phyloP scores from a whole-genome alignment of 1,140 invertebrate species.

The Hycleus cichorii region DNA sequence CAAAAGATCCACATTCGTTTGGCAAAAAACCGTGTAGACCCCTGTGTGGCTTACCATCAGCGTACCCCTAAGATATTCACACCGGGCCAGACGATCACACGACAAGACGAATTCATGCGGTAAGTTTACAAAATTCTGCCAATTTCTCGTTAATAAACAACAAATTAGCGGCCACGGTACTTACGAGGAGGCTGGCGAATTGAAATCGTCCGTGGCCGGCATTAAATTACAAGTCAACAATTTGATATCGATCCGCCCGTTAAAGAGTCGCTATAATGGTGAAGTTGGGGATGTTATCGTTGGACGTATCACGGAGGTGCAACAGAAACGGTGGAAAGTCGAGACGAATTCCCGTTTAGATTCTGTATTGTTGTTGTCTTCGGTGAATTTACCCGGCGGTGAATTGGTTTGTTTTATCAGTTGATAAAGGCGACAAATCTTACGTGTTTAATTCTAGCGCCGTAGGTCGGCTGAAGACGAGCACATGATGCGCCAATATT shows the following conservation, averaged over 20 bases:
- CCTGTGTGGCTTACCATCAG: conserved; percentile 48
- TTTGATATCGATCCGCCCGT: conserved; percentile 80
- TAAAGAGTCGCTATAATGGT: conserved; percentile 85
- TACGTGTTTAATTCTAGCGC: conserved; percentile 50
- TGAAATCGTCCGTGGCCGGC: conserved; percentile 90
- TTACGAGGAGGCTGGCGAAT: conserved; percentile 70
- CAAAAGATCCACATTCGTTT: conserved; percentile 43
- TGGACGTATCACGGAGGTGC: conserved; percentile 85
- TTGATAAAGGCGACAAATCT: not conserved
- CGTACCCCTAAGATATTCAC: conserved; percentile 65
- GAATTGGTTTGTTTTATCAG: conserved; percentile 63
- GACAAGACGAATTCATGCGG: conserved; percentile 80
- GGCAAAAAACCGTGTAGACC: conserved; percentile 43
- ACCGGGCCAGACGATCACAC: conserved; percentile 78
- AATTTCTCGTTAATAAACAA: not conserved
- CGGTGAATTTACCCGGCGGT: conserved; percentile 94
- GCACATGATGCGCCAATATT: conserved; percentile 90
- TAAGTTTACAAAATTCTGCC: conserved; percentile 36
- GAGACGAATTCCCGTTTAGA: conserved; percentile 89
- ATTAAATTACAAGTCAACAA: conserved; percentile 92
- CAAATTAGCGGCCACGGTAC: conserved; percentile 88
- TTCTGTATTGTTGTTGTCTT: conserved; percentile 80
- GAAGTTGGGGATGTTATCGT: conserved; percentile 97
- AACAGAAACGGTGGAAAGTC: conserved; percentile 91
- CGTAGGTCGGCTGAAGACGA: conserved; percentile 93